Base-by-base conservation (phyloP, 2,888 invertebrate genomes). In the Pinctada fucata region DNA sequence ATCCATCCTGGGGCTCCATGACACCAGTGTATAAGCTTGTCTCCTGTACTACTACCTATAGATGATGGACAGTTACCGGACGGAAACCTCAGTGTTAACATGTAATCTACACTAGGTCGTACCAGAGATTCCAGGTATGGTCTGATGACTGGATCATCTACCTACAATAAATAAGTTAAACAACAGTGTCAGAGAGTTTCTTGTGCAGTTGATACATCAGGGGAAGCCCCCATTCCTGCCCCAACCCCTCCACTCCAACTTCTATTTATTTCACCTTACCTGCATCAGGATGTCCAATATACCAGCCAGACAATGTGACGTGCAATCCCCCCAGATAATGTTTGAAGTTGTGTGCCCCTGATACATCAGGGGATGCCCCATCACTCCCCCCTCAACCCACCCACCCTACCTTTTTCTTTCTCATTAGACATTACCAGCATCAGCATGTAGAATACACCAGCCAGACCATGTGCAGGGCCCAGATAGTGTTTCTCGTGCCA, bases 1-100 rank as follows among this genome's bases (percentile, higher is more conserved):
- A 96, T 94, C 93, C 96, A 96, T 64, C 97, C 97, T 31, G 97
- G 96, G 47, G 97, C 96, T n/a, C 97, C 97, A 91, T 97, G 97
- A 93, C 97, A 97, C 97, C 97, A 97, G 88, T 97, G 97, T 45
- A 97, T 95, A 82, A 97, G 94, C 92, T 94, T 95, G 91, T 97
- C 97, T 51, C 94, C 87, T 8, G 85, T 93, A 82, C 94, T 76
- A 79, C 89, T 95, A 1, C 95, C 95, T 50, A 96, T 86, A 0
- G 97, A 97, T 0, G 97, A 97, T 0, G 96, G 96, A 90, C 95
- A 96, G 85, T 94, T 94, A n/a, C 93, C 93, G 3, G 93, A 93
- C 1, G 92, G 91, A 82, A 91, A 93, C 81, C 89, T 89, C 67
- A 93, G 83, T 2, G 89, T 86, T 81, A 92, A 79, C 87, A 94